These are phyloP conservation scores for Osmerus eperlanus DNA, from an alignment of 2,113 vertebrate species.

Conservation along the genomic window DNA sequence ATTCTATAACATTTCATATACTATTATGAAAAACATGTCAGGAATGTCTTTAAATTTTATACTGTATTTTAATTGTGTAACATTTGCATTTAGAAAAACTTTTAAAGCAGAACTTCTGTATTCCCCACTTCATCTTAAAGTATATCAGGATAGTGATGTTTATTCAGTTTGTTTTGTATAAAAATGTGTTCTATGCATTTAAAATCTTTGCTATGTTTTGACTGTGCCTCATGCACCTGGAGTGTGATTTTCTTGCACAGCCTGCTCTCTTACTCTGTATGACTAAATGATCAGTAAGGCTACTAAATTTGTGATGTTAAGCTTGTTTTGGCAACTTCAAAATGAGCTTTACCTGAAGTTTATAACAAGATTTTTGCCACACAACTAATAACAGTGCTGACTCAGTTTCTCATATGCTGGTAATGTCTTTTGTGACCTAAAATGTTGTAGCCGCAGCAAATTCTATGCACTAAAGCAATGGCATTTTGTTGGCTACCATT, in stretches of 20 bases:
- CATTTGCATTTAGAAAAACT: no score
- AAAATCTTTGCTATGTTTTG: constrained; percentile 34
- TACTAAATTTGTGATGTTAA: constrained; percentile 41
- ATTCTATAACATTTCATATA: not conserved
- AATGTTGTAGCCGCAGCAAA: constrained; percentile 8
- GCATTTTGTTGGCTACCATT: constrained; percentile 6
- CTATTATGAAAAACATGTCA: no score
- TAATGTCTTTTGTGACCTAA: constrained; percentile 60
- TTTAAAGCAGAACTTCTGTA: no score
- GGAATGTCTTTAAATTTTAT: no score
- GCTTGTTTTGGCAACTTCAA: constrained; percentile 19
- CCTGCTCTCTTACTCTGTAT: constrained; percentile 38
- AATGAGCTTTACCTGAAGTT: constrained; percentile 31
- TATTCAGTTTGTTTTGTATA: not conserved
- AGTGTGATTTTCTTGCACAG: constrained; percentile 26
- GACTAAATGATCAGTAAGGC: constrained; percentile 30
- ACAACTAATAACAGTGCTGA: constrained; percentile 58
- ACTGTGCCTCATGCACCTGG: constrained; percentile 23
- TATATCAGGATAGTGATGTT: constrained; percentile 23
- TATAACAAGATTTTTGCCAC: constrained; percentile 67
- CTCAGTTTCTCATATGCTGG: constrained; percentile 65
- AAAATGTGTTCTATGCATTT: constrained; percentile 9
- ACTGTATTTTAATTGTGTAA: no score
- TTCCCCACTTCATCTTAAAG: not conserved
- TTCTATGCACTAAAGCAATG: not conserved